phyloP scores from a whole-genome alignment of 2,113 vertebrate genomes.

The Acrocephalus arundinaceus region DNA sequence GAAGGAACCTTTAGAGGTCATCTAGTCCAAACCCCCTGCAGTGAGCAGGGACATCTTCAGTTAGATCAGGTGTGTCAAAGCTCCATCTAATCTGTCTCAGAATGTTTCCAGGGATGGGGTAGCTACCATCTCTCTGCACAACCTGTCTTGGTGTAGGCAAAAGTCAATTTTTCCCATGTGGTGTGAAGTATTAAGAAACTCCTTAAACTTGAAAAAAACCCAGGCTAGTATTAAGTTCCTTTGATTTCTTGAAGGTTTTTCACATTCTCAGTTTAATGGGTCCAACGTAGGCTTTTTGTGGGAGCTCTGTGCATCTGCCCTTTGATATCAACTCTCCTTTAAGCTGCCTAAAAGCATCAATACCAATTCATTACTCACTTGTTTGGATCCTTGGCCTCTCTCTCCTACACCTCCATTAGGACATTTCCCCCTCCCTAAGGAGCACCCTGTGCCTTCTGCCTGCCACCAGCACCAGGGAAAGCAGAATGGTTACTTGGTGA shows the following conservation, averaged over 20 bases:
- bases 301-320: not conserved
- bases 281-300: not conserved
- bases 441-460: not conserved
- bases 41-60: not conserved
- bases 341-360: not conserved
- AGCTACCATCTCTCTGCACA: not conserved
- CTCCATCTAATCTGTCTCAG: not conserved
- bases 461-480: not conserved
- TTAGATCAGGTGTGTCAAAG: not conserved
- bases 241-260: not conserved
- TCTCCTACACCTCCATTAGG: not conserved
- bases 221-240: not conserved
- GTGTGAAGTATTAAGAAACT: not conserved
- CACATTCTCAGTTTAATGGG: not conserved
- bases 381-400: not conserved
- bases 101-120: not conserved
- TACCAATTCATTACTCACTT: not conserved
- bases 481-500: fast-evolving
- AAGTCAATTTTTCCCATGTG: not conserved
- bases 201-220: not conserved
- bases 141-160: not conserved
- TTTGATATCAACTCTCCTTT: not conserved
- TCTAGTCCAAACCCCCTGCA: not conserved
- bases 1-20: not conserved
- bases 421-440: not conserved